Base-by-base conservation (phyloP, 1,140 invertebrate species). In the Halesus radiatus region DNA sequence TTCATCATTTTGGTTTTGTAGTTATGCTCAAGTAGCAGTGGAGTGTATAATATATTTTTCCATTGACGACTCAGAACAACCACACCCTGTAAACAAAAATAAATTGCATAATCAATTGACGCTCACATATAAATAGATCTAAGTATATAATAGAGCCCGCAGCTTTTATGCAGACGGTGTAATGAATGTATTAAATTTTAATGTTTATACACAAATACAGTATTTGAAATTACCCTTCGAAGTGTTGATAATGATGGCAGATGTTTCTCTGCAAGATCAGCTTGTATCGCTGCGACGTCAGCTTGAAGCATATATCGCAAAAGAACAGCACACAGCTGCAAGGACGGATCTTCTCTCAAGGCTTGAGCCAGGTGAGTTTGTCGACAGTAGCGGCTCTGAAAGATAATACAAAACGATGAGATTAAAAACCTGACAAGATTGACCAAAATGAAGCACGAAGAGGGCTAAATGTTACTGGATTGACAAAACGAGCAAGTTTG, bases 21-120 rank as follows among this genome's bases (percentile, higher is more conserved):
- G 86, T 96, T 96, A 85, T 97, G 95, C 84, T 98, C 96, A 70
- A 97, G 91, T 50, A 98, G 89, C 64, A 98, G 90, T 0, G 98
- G 98, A 83, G 98, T 98, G 85, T 98, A 98, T 2, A 99, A 88
- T 3, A 97, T 95, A 87, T 98, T 98, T 88, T 99, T 99, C 98
- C 98, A 99, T 86, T 99, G 97, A 3, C 97, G 92, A 84, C 96
- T 98, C 20, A 99, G 86, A 60, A 97, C 96, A 85, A 98, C 94
- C 20, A 98, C 93, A n/a, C 96, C 96, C 93, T 96, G 81, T 45
- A 89, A 85, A 80, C 20, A 76, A 64, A 26, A 70, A 37, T 18
- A 58, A 75, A 72, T 23, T 13, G 10, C n/a, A 26, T 15, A 72
- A 26, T 53, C 10, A 45, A 66, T 16, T 16, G 7, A 66, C 15